Conservation (phyloP, 2,113 vertebrate species). For the Xiphorhynchus elegans region DNA sequence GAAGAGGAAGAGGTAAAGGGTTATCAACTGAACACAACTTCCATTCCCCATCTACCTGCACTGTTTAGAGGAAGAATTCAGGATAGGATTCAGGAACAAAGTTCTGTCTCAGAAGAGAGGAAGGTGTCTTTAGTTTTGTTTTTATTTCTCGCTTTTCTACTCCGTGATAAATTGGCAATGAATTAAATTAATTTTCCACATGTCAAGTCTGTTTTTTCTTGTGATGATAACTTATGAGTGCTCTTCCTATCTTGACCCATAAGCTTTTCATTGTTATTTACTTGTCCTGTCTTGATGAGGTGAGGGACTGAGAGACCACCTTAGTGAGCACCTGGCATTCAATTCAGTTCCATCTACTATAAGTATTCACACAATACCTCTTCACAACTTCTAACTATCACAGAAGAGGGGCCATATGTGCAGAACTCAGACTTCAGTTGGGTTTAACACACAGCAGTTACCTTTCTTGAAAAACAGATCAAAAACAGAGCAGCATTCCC, state of each 20-base stretch:
- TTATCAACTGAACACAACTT: fast-evolving
- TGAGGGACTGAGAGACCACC: not conserved
- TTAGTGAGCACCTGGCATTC: not conserved
- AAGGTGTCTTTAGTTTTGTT: not conserved
- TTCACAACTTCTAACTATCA: not conserved
- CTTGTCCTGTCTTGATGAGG: not conserved
- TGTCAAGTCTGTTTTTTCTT: not conserved
- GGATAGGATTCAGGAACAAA: fast-evolving
- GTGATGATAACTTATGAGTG: not conserved
- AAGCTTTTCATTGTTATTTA: not conserved
- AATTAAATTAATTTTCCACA: not conserved
- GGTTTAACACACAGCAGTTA: not conserved
- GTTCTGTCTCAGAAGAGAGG: not conserved
- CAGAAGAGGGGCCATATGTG: not conserved
- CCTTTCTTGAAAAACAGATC: not conserved
- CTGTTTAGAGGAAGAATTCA: fast-evolving
- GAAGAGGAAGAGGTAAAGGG: fast-evolving
- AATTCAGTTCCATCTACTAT: not conserved
- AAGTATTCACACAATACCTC: not conserved
- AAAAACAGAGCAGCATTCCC: not conserved
- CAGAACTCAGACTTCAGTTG: not conserved
- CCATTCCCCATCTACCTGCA: not conserved
- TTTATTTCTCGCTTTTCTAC: not conserved
- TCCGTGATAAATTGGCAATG: not conserved
- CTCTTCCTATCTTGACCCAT: not conserved